Conservation (phyloP, 2,888 invertebrate genomes). For the Plebejus anna region DNA sequence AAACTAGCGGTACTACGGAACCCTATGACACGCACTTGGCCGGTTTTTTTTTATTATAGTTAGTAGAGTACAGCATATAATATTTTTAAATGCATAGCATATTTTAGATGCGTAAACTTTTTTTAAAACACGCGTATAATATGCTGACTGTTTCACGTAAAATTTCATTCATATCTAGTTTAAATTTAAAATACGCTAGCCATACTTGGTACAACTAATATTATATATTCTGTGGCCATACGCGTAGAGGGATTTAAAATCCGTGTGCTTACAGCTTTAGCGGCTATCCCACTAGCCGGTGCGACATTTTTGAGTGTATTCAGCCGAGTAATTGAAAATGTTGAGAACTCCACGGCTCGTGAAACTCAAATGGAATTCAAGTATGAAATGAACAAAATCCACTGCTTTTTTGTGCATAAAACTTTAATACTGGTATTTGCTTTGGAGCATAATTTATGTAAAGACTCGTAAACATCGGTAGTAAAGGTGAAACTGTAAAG, state of each 20-base stretch:
- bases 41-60: no score
- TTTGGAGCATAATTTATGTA: background rate
- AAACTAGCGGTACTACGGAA: no score
- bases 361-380: slow-evolving; percentile 7
- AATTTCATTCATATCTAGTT: background rate
- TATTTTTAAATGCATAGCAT: no score
- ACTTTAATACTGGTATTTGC: background rate
- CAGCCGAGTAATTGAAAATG: slow-evolving; percentile 12
- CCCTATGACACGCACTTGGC: no score
- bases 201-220: no score
- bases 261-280: background rate
- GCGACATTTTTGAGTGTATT: slow-evolving; percentile 6
- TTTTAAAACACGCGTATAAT: background rate
- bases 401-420: background rate
- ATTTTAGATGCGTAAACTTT: background rate
- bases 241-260: background rate
- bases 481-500: background rate
- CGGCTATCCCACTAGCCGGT: background rate
- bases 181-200: no score
- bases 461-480: background rate
- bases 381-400: background rate
- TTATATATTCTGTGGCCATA: no score
- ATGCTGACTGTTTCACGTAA: background rate
- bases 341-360: background rate
- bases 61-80: no score